phyloP scores from a whole-genome alignment of 2,113 vertebrate species.

The Vimba vimba region DNA sequence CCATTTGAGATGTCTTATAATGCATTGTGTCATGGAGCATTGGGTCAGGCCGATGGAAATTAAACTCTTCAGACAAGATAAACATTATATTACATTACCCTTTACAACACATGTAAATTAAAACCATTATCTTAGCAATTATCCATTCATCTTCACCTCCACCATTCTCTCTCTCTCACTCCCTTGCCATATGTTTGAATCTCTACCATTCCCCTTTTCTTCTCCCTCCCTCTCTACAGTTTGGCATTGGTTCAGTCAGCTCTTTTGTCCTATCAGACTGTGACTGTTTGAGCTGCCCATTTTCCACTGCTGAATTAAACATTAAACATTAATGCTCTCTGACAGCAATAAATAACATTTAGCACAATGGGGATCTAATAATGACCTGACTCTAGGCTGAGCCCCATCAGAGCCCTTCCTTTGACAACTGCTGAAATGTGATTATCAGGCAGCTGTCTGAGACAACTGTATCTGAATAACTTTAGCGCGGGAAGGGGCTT shows the following conservation, averaged over 20 bases:
- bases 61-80: conserved; percentile 96
- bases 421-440: conserved; percentile 89
- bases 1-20: conserved; percentile 65
- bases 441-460: conserved; percentile 95
- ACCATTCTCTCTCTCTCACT: conserved; percentile 66
- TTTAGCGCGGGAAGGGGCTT: conserved; percentile 78
- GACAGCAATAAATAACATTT: conserved; percentile 99
- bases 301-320: conserved; percentile 93
- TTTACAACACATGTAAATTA: conserved; percentile 98
- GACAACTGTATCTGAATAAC: conserved; percentile 94
- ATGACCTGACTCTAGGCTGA: conserved; percentile 86
- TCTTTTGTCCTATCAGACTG: conserved; percentile 85
- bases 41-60: conserved; percentile 89
- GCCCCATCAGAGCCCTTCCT: conserved; percentile 90
- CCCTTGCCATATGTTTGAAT: conserved; percentile 35
- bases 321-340: conserved; percentile 86
- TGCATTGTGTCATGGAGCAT: conserved; percentile 78
- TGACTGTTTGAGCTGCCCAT: conserved; percentile 80
- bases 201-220: conserved; percentile 27
- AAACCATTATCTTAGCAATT: conserved; percentile 80
- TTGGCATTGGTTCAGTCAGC: conserved; percentile 73
- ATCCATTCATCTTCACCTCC: conserved; percentile 63
- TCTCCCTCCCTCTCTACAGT: conserved; percentile 25
- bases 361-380: conserved; percentile 97
- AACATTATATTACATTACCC: conserved; percentile 99